Evolutionary conservation across 2,113 vertebrate genomes (phyloP), one percentile per base, ranked within the genome.

Genomic region (Xiphias gladius): DNA sequence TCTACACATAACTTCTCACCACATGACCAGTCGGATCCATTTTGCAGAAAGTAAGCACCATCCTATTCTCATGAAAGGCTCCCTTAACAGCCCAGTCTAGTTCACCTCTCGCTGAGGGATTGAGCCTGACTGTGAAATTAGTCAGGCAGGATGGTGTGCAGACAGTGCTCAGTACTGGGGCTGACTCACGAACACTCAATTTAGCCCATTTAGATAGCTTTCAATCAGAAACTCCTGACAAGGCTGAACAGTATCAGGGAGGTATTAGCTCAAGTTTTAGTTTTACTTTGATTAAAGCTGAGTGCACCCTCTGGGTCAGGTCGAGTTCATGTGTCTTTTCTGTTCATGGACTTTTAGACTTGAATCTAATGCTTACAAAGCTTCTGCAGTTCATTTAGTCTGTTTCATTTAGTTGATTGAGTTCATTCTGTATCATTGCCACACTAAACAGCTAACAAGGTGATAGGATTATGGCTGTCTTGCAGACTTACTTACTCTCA

Each of bases 181-280:
- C 73, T 37, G 58, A 52, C 66, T 73, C 77, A 62, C n/a, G 39
- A 50, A 80, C 83, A 86, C 77, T 92, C 91, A 89, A 90, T 95
- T 93, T 91, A 89, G 80, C 72, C 81, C 81, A 91, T 94, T 91
- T 86, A 78, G 70, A 86, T 85, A 85, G 80, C 90, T 80, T 85
- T 95, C 92, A 94, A 76, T 92, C 93, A 92, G 41, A 65, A 59
- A 52, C 64, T 61, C 64, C 48, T 30, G 73, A 68, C 7, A 9
- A 74, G 62, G 70, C 55, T 62, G 32, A 81, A 79, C 50, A 13
- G 71, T 39, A 61, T 32, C 14, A 11, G 37, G 30, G 48, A 81
- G 48, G 48, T 71, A 72, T 65, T 72, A 70, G 61, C 48, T 50
- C 55, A 80, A 62, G 59, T 67, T 73, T 71, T 9, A 62, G 7